These are phyloP conservation scores for Rhodeus uyekii DNA, from an alignment of 2,797 vertebrate species.

Conservation along the genomic window DNA sequence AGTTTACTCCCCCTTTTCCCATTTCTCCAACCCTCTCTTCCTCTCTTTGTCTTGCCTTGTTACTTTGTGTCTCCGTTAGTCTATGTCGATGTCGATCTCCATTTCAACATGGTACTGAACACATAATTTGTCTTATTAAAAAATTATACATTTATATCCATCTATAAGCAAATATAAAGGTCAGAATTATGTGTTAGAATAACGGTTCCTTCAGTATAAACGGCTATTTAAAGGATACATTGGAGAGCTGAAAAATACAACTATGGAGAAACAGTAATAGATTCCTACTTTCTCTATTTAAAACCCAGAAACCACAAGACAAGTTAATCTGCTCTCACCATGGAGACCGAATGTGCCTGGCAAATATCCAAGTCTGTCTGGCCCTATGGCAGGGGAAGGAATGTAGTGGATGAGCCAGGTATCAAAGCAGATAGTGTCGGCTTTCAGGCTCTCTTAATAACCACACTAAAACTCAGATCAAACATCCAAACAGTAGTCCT, in stretches of 20 bases:
- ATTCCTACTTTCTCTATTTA: constrained; percentile 59
- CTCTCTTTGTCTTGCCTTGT: constrained; percentile 56
- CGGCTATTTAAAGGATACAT: neutral
- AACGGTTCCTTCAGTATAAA: neutral
- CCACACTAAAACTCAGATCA: neutral
- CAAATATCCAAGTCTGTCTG: constrained; percentile 57
- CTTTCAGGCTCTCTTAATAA: constrained; percentile 31
- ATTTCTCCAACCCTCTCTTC: constrained; percentile 53
- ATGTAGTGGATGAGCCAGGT: constrained; percentile 52
- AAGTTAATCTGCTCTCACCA: constrained; percentile 59
- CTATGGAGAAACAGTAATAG: neutral
- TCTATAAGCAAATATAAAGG: neutral
- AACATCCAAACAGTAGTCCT: constrained; percentile 10
- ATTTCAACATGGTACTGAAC: constrained; percentile 5
- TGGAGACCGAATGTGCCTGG: constrained; percentile 56
- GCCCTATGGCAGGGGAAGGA: constrained; percentile 55
- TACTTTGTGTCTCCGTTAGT: constrained; percentile 27
- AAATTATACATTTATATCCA: neutral
- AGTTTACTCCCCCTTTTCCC: constrained; percentile 47
- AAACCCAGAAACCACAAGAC: constrained; percentile 61
- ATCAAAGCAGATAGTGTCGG: constrained; percentile 49
- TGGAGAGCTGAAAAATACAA: neutral
- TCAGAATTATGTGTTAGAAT: neutral
- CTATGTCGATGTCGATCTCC: constrained; percentile 12
- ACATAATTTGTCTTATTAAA: neutral